Base-by-base conservation (phyloP, 1,140 invertebrate species). In the Ericerus pela region DNA sequence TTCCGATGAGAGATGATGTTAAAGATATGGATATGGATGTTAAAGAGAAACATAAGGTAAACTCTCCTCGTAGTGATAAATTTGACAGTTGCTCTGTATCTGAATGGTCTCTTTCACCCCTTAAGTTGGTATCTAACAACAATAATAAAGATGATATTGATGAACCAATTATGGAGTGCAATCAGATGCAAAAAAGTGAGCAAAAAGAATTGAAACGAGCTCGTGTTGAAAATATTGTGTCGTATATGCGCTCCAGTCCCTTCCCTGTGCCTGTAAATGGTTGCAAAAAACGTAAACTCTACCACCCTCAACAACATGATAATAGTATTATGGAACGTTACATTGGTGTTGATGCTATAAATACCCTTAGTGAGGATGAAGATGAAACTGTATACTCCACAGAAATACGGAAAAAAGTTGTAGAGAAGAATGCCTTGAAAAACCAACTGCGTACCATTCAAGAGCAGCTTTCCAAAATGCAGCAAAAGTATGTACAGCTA, bases 281-380 rank as follows among this genome's bases (percentile, higher is more conserved):
- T 41, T 95, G 85, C 73, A 94, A 94, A 68, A 96, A 96, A 72
- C 77, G 93, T 22, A 97, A 96, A 70, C 75, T 95, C n/a, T 95
- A 95, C 67, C 88, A 94, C 63, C 93, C 93, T 1, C 89, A 94
- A 67, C 91, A 95, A 64, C 89, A 94, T 66, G 87, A 90, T 65
- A 81, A 72, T 58, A 67, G 71, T 63, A n/a, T n/a, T n/a, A n/a
- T n/a, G n/a, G 79, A 84, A 60, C 69, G 82, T 20, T 85, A 84
- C 65, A 75, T 76, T 59, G 66, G 76, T 57, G 60, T 71, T 4
- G 70, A 72, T 27, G 66, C 72, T n/a, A 54, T 27, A n/a, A 58
- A 58, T 26, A 47, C 61, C 67, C 68, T 64, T 63, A 63, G 72
- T 60, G 71, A 78, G 29, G 76, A 74, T 58, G 75, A 82, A 62